Conservation (phyloP, 2,888 invertebrate genomes). For the Cerastis rubricosa region DNA sequence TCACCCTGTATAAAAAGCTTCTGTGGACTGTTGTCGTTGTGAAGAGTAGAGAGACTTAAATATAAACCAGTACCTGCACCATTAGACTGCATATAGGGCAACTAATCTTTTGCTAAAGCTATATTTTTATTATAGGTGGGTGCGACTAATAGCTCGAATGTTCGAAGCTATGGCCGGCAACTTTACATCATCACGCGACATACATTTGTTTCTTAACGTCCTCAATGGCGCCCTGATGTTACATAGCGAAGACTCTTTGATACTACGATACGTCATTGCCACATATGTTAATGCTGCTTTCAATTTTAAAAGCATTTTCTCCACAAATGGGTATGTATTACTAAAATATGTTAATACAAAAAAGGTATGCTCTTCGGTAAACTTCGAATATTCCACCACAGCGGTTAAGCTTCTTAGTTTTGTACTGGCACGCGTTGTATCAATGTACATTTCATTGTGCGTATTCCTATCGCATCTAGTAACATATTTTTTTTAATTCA, state of each 20-base stretch:
- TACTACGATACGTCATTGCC: conserved; percentile 98
- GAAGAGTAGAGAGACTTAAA: no score
- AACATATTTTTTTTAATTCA: no score
- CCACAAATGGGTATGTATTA: conserved; percentile 96
- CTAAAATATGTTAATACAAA: background rate
- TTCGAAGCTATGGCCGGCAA: conserved; percentile 99
- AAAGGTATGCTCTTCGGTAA: background rate
- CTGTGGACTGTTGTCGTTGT: no score
- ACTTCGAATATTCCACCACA: no score
- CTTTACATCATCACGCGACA: conserved; percentile 98
- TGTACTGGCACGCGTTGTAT: no score
- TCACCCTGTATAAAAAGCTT: no score
- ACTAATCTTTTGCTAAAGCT: background rate
- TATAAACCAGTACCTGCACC: no score
- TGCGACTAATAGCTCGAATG: conserved; percentile 98
- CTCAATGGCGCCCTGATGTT: conserved; percentile 98
- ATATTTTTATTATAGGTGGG: conserved; percentile 92
- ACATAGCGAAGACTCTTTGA: conserved; percentile 99
- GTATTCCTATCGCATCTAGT: no score
- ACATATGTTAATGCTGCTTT: conserved; percentile 99
- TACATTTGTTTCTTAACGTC: conserved; percentile 99
- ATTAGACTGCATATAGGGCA: no score
- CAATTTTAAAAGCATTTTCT: conserved; percentile 99
- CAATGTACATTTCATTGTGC: no score
- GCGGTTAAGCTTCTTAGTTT: no score